Base-by-base conservation (phyloP, 2,888 invertebrate genomes). In the Torymus aiolomorphi region DNA sequence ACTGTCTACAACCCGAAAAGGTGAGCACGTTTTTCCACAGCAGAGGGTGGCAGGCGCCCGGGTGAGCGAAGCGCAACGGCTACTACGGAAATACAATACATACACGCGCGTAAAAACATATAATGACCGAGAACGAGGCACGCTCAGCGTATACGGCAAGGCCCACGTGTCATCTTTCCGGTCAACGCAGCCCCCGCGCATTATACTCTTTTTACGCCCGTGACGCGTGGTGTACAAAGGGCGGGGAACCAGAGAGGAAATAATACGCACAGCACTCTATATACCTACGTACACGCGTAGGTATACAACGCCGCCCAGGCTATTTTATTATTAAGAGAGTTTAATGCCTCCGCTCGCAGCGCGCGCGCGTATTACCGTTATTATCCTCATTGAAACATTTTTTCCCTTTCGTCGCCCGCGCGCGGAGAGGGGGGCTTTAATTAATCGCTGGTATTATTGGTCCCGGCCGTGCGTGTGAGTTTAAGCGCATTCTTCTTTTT, bases 101-200 rank as follows among this genome's bases (percentile, higher is more conserved):
- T 3, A 24, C 3, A 85, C 84, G 83, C 79, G 81, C 84, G 82
- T 83, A 85, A 86, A 85, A 84, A 83, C 5, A 31, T 31, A 31
- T 85, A 86, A 84, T 84, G 83, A 86, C 83, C 85, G 85, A 83
- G 84, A 82, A 51, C n/a, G 24, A 31, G 31, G 31, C 3, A 4
- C 31, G 3, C 3, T n/a, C n/a, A n/a, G n/a, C n/a, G n/a, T 3
- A 24, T 24, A 24, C 16, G 82, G 70, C 59, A 78, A 72, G 73
- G 75, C 85, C 85, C 88, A 87, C 88, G 88, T 87, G 88, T 87
- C 88, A 87, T 87, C 81, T 81, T 81, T 81, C 81, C 81, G 78
- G 76, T n/a, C 71, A 70, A 75, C 62, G 51, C 65, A 31, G 11
- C 69, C 31, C 20, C 49, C 61, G 59, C 57, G 51, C 24, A 31